phyloP scores from a whole-genome alignment of 1,140 invertebrate species.

The Andricus grossulariae region DNA sequence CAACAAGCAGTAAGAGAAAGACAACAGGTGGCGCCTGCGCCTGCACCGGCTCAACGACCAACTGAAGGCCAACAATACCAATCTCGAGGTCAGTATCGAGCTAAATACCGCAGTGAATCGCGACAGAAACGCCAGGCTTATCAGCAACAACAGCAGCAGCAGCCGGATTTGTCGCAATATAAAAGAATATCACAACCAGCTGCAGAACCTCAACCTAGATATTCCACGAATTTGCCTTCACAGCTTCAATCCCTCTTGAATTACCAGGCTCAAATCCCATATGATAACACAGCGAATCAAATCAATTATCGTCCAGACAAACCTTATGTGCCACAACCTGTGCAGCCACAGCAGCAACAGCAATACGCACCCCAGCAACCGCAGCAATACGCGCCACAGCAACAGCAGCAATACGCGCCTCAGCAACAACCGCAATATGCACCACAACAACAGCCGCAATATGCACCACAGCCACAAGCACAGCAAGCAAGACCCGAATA shows the following conservation, averaged over 20 bases:
- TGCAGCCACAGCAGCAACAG: conserved; percentile 46
- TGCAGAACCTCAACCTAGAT: conserved; percentile 61
- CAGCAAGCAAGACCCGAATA: conserved; percentile 35
- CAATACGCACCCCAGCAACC: conserved; percentile 48
- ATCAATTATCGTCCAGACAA: conserved; percentile 63
- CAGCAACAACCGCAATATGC: conserved; percentile 37
- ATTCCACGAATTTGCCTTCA: conserved; percentile 66
- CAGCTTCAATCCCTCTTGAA: conserved; percentile 64
- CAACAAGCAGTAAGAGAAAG: conserved; percentile 37
- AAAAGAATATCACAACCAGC: conserved; percentile 59
- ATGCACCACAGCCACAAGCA: conserved; percentile 12
- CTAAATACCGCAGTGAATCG: conserved; percentile 42
- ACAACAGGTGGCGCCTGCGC: conserved; percentile 34
- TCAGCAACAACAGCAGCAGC: conserved; percentile 45
- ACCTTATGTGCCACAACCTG: conserved; percentile 68
- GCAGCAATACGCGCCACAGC: conserved; percentile 42
- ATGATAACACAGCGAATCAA: conserved; percentile 71
- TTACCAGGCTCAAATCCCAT: conserved; percentile 69
- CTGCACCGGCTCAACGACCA: conserved; percentile 37
- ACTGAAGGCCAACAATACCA: conserved; percentile 37
- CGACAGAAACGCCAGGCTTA: conserved; percentile 48
- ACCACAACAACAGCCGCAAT: conserved; percentile 38
- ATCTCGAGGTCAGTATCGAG: conserved; percentile 47
- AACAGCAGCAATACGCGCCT: conserved; percentile 43
- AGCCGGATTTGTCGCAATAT: conserved; percentile 52